A percentile compares a stretch with the other conserved stretches of the same genome.
These are phyloP conservation scores for Drosophila elegans DNA, from an alignment of 1,140 invertebrate species.

Conservation along the genomic window DNA sequence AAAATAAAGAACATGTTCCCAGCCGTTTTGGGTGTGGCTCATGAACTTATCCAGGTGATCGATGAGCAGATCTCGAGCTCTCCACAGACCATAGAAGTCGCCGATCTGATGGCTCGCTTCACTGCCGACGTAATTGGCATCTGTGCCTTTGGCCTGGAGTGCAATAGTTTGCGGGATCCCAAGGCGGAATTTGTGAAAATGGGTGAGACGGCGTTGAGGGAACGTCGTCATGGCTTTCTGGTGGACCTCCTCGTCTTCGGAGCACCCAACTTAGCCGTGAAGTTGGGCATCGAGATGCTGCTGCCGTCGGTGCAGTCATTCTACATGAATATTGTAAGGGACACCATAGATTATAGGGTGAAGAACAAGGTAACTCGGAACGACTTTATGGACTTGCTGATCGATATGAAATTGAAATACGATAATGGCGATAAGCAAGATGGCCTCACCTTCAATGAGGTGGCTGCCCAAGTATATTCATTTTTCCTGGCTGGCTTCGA, in stretches of 20 bases:
- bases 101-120: slow-evolving; percentile 67
- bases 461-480: slow-evolving; percentile 85
- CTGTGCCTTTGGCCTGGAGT: slow-evolving; percentile 88
- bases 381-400: slow-evolving; percentile 85
- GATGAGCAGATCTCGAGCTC: background rate
- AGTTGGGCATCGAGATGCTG: slow-evolving; percentile 58
- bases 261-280: slow-evolving; percentile 29
- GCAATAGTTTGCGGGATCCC: slow-evolving; percentile 85
- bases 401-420: slow-evolving; percentile 84
- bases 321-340: slow-evolving; percentile 62
- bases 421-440: slow-evolving; percentile 34
- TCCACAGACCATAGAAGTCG: slow-evolving; percentile 43
- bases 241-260: slow-evolving; percentile 31
- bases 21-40: slow-evolving; percentile 58
- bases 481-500: slow-evolving; percentile 88
- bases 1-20: slow-evolving; percentile 87
- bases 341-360: slow-evolving; percentile 61
- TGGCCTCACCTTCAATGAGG: slow-evolving; percentile 43
- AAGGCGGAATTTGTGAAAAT: slow-evolving; percentile 85
- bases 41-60: slow-evolving; percentile 47
- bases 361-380: slow-evolving; percentile 53
- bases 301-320: slow-evolving; percentile 84
- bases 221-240: slow-evolving; percentile 22
- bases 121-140: slow-evolving; percentile 86
- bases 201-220: slow-evolving; percentile 21